Evolutionary conservation across 1,140 invertebrate genomes (phyloP), one percentile per base, ranked within the genome.

Genomic region (Brachionus plicatilis): DNA sequence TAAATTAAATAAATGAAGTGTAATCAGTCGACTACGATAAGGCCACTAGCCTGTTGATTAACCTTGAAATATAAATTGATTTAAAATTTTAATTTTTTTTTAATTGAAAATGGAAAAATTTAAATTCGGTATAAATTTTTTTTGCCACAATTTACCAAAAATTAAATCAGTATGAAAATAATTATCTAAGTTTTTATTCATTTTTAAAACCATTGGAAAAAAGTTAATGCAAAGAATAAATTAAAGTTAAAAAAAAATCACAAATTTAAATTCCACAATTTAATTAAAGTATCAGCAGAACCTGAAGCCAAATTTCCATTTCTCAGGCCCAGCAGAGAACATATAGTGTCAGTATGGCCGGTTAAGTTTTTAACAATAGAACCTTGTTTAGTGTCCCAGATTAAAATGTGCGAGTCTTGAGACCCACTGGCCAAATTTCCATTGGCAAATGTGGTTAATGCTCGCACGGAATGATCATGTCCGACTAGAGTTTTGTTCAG

Each of bases 221-320:
- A 60, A 17, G 1, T 24, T 20, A 60, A 60, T 56, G 14, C 14
- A 12, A 47, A 47, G 45, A 47, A 47, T 47, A 47, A 47, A 47
- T 47, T 47, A 14, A 47, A 47, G 2, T 47, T 47, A 6, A 47
- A n/a, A 37, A 37, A 50, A 56, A 56, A 56, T 68, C 65, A 72
- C 14, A 72, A 72, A 41, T 72, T 72, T 17, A 72, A 41, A 72
- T 72, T 72, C 68, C 68, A 72, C 8, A 72, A n/a, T 72, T 72
- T 72, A 41, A 72, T 72, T 7, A 41, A 9, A 14, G 68, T 17
- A 72, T 72, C 68, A 72, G 68, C 27, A 11, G 68, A 72, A 2
- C 68, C 68, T 8, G 68, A 72, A 20, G 68, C 68, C 11, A 72
- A 20, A 37, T 37, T 72, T 37, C 68, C 68, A 17, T 72, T 72